Evolutionary conservation across 2,888 invertebrate species (phyloP), one percentile per base, ranked within the genome.

Genomic region (Rhamnusium bicolor): DNA sequence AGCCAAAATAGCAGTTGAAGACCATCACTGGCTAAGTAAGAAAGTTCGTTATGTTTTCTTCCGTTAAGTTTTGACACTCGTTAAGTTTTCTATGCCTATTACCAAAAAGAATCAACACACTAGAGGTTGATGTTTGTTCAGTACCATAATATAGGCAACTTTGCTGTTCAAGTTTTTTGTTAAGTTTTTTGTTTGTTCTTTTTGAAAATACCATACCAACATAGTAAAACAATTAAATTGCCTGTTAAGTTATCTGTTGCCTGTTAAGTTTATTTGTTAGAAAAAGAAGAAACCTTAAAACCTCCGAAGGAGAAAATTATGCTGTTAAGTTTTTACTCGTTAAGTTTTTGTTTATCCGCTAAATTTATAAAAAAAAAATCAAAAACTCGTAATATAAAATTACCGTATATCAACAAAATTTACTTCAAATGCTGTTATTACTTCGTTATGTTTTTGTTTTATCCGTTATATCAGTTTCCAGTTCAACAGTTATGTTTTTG

Each of bases 1-100:
- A 21, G 18, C 12, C 18, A 46, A 61, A 61, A 61, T 14, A 18
- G 60, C 46, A 61, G 40, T 61, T 61, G 61, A 61, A 61, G 21
- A 46, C 61, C 6, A 12, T 12, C 18, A 46, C 18, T 10, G 18
- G 1, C 32, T n/a, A 16, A 60, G 32, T 32, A 60, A 60, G 60
- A 27, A 27, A 10, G 16, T 10, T 32, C 29, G 32, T 60, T 60
- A 56, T 18, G 60, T 32, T 60, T 40, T 60, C 10, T n/a, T 27
- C 56, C 14, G 27, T 27, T 56, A 53, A 18, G 6, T n/a, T n/a
- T n/a, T n/a, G n/a, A n/a, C n/a, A 54, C 24, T 12, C 16, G 32
- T 58, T 29, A 58, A 58, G 29, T 18, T 60, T 19, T 3, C 10
- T 4, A 8, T 12, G 16, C 7, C 18, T 18, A 21, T 12, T 21